Conservation (phyloP, 2,113 vertebrate species). For the Opisthocomus hoazin region DNA sequence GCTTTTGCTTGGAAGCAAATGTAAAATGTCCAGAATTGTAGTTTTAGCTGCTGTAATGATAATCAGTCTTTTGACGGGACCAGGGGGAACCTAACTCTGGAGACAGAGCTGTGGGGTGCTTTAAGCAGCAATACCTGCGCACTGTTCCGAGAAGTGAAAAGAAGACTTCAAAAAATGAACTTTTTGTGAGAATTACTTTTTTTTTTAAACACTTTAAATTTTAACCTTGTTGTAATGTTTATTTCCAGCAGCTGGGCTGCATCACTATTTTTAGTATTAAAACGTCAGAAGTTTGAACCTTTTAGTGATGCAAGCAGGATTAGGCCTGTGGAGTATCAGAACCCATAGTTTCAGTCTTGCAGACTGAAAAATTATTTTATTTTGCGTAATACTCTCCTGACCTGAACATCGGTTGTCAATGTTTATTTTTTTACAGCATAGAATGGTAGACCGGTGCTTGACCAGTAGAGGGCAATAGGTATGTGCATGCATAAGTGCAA, state of each 20-base stretch:
- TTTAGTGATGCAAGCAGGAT: background rate
- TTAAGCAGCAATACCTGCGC: background rate
- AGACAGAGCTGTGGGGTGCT: background rate
- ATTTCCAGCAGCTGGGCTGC: background rate
- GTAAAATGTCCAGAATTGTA: background rate
- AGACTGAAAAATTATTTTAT: background rate
- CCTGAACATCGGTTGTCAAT: rapidly evolving
- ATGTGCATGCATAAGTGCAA: background rate
- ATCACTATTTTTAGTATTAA: background rate
- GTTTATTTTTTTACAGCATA: background rate
- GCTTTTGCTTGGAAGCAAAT: background rate
- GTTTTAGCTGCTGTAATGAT: background rate
- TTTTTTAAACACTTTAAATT: background rate
- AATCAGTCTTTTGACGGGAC: background rate
- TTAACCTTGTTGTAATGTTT: background rate
- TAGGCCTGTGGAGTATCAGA: background rate
- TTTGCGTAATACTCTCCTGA: background rate
- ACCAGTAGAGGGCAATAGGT: slow-evolving; percentile 40
- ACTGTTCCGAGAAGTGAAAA: background rate
- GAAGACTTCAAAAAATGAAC: background rate
- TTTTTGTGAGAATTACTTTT: background rate
- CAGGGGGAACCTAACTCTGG: background rate
- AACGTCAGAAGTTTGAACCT: rapidly evolving
- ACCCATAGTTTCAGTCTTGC: background rate
- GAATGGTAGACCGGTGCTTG: background rate